phyloP scores from a whole-genome alignment of 2,797 vertebrate genomes.

The Peromyscus eremicus region DNA sequence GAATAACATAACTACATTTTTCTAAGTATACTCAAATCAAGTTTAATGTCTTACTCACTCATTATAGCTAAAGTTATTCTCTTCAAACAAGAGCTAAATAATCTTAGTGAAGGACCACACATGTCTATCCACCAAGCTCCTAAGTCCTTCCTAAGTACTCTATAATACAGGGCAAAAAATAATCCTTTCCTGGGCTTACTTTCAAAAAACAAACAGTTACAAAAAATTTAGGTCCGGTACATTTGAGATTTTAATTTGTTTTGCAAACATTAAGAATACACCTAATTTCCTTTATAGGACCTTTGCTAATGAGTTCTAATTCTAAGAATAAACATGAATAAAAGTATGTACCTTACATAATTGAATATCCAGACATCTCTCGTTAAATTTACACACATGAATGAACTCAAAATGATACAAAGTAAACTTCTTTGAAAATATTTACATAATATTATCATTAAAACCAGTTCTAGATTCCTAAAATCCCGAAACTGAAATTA shows the following conservation, averaged over 20 bases:
- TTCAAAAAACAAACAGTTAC: slow-evolving; percentile 31
- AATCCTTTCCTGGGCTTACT: slow-evolving; percentile 19
- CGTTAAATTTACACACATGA: slow-evolving; percentile 17
- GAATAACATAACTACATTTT: slow-evolving; percentile 21
- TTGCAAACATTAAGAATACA: slow-evolving; percentile 48
- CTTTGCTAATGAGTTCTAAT: slow-evolving; percentile 17
- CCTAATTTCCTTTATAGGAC: slow-evolving; percentile 48
- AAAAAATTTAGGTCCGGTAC: slow-evolving; percentile 27
- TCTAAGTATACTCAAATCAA: slow-evolving; percentile 18
- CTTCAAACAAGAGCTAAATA: slow-evolving; percentile 41
- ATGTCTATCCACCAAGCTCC: not conserved
- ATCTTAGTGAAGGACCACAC: slow-evolving; percentile 25
- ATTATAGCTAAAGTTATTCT: not conserved
- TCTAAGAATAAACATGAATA: slow-evolving; percentile 43
- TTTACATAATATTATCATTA: slow-evolving; percentile 33
- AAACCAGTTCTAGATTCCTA: slow-evolving; percentile 39
- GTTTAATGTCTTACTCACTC: slow-evolving; percentile 45
- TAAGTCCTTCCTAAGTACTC: not conserved
- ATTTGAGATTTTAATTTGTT: slow-evolving; percentile 41
- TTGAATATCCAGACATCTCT: slow-evolving; percentile 7
- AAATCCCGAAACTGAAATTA: slow-evolving; percentile 51
- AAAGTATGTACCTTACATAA: slow-evolving; percentile 20
- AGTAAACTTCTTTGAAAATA: slow-evolving; percentile 52
- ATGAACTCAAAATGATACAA: slow-evolving; percentile 48
- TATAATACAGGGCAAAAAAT: not conserved